phyloP scores from a whole-genome alignment of 2,888 invertebrate species.

The Gerris lacustris region DNA sequence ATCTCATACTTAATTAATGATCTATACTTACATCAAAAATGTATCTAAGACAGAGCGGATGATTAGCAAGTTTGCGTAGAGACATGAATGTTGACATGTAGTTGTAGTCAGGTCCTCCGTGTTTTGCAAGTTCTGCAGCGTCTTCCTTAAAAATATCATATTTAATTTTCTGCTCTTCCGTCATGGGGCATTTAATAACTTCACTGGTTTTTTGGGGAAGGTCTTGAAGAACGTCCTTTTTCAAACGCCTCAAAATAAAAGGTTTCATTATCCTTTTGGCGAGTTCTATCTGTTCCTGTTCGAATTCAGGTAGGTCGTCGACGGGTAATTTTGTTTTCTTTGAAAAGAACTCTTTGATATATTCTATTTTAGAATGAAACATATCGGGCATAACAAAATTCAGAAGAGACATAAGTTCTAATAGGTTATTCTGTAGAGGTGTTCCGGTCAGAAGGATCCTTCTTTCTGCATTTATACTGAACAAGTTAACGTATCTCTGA shows the following conservation, averaged over 20 bases:
- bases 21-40: conserved; percentile 42
- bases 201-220: conserved; percentile 71
- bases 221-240: conserved; percentile 71
- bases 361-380: conserved; percentile 76
- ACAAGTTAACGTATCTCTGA: conserved; percentile 66
- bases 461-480: conserved; percentile 75
- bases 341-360: conserved; percentile 75
- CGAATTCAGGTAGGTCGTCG: conserved; percentile 53
- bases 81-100: conserved; percentile 82
- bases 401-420: conserved; percentile 88
- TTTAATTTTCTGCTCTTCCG: conserved; percentile 54
- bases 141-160: conserved; percentile 62
- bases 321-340: conserved; percentile 43
- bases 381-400: conserved; percentile 94
- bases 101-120: conserved; percentile 40
- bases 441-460: conserved; percentile 87
- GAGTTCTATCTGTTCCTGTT: conserved; percentile 76
- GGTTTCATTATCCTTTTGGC: conserved; percentile 95
- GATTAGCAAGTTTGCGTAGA: conserved; percentile 85
- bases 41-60: conserved; percentile 70
- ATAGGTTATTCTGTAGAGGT: conserved; percentile 87
- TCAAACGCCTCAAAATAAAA: conserved; percentile 78
- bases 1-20: not conserved
- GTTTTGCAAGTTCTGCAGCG: conserved; percentile 39
- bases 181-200: conserved; percentile 55